Conservation (phyloP, 2,113 vertebrate genomes). For the Ciconia stormi region DNA sequence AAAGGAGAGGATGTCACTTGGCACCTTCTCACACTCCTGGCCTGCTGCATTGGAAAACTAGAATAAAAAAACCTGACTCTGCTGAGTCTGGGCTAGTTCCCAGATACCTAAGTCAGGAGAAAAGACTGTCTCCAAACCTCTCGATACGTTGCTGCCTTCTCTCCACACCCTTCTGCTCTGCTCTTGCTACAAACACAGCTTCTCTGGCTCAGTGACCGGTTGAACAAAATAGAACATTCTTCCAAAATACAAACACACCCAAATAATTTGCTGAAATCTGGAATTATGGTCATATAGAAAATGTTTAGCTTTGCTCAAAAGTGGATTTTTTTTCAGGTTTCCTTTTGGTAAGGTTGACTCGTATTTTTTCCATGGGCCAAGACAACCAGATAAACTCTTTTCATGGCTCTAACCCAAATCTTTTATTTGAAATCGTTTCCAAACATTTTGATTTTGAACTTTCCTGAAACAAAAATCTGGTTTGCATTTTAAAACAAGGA, state of each 20-base stretch:
- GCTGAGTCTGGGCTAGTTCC: not conserved
- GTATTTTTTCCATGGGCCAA: not conserved
- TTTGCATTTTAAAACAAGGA: not conserved
- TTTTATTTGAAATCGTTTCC: not conserved
- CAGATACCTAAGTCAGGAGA: not conserved
- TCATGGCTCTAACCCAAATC: not conserved
- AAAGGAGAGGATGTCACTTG: not conserved
- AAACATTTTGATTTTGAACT: not conserved
- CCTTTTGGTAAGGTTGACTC: not conserved
- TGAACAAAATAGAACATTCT: not conserved
- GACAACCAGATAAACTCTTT: not conserved
- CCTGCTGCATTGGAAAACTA: not conserved
- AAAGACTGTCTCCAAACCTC: not conserved
- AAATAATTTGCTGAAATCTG: not conserved
- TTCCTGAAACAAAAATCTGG: not conserved
- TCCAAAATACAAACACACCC: not conserved
- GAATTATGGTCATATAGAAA: not conserved
- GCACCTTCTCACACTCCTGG: not conserved
- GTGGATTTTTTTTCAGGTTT: accelerated
- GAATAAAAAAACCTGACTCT: not conserved
- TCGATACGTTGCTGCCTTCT: not conserved
- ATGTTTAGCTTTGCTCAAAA: not conserved
- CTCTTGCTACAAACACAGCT: not conserved
- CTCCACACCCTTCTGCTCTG: not conserved
- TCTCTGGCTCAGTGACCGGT: not conserved